Conservation (phyloP, 2,797 vertebrate genomes). For the Rhinatrema bivittatum region DNA sequence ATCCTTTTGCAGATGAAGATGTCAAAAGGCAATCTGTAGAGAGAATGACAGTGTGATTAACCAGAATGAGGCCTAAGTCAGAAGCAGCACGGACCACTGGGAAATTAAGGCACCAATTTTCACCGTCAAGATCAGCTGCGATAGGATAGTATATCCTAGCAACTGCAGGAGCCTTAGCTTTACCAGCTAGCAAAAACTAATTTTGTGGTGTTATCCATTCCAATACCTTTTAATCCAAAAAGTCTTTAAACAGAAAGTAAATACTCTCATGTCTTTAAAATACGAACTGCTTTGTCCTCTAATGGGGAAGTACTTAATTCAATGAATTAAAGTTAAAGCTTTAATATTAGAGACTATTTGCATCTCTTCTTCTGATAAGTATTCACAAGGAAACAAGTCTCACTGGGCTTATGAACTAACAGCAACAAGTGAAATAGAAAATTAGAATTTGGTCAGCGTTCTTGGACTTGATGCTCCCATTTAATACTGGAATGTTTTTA, state of each 20-base stretch:
- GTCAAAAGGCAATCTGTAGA: slow-evolving; percentile 62
- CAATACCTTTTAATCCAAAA: slow-evolving; percentile 55
- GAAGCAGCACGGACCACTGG: slow-evolving; percentile 51
- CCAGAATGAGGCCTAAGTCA: slow-evolving; percentile 63
- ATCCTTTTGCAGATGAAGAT: slow-evolving; percentile 60
- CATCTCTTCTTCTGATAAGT: no score
- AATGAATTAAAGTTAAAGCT: slow-evolving; percentile 33
- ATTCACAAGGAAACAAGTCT: no score
- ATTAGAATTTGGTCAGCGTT: no score
- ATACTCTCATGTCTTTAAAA: slow-evolving; percentile 37
- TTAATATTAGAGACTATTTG: slow-evolving; percentile 26
- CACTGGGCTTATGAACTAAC: no score
- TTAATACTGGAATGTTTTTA: no score
- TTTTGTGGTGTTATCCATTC: slow-evolving; percentile 53
- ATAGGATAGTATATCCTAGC: slow-evolving; percentile 60
- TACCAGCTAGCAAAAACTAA: slow-evolving; percentile 46
- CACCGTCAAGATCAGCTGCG: slow-evolving; percentile 53
- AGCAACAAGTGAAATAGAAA: no score
- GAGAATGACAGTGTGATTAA: slow-evolving; percentile 69
- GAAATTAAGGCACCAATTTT: slow-evolving; percentile 71
- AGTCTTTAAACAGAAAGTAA: slow-evolving; percentile 50
- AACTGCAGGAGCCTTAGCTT: slow-evolving; percentile 52
- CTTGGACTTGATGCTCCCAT: no score
- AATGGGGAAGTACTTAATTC: slow-evolving; percentile 50
- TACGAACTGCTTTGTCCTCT: slow-evolving; percentile 34